These are phyloP conservation scores for Drosophila percnosoma DNA, from an alignment of 2,888 invertebrate species.

Conservation along the genomic window DNA sequence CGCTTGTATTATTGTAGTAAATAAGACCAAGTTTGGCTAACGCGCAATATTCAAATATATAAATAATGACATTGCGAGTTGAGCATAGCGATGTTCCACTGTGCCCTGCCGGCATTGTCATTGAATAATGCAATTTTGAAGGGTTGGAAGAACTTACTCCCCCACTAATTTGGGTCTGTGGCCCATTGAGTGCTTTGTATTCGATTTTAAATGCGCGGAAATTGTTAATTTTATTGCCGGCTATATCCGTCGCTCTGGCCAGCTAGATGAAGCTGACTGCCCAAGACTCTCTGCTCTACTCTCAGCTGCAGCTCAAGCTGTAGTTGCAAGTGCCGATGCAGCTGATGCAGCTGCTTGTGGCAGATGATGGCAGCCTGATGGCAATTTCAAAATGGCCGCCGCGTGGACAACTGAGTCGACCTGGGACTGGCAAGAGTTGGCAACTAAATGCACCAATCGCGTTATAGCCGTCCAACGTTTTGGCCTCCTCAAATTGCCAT, in stretches of 20 bases:
- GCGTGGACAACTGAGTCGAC: constrained; percentile 31
- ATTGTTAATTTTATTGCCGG: constrained; percentile 78
- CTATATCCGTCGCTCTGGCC: constrained; percentile 56
- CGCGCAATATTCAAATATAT: background rate
- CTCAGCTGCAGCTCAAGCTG: constrained; percentile 4
- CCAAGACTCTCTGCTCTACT: background rate
- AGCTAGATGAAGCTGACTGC: constrained; percentile 14
- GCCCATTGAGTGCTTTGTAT: constrained; percentile 32
- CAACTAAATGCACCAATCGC: constrained; percentile 80
- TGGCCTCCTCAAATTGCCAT: constrained; percentile 65
- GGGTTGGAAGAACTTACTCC: constrained; percentile 26
- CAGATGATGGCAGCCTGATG: constrained; percentile 20
- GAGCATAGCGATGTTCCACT: constrained; percentile 16
- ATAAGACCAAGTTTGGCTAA: background rate
- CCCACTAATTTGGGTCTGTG: background rate
- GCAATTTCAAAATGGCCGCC: constrained; percentile 70
- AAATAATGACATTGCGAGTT: background rate
- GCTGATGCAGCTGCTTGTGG: constrained; percentile 16
- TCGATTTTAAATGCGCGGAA: constrained; percentile 69
- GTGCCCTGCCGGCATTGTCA: constrained; percentile 3
- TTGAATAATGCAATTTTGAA: constrained; percentile 15
- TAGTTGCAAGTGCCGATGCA: background rate
- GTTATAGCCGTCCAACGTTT: constrained; percentile 74
- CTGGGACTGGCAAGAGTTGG: constrained; percentile 25
- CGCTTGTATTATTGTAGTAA: background rate